Evolutionary conservation across 1,140 invertebrate species (phyloP).

Genomic region (Drosophila lowei): DNA sequence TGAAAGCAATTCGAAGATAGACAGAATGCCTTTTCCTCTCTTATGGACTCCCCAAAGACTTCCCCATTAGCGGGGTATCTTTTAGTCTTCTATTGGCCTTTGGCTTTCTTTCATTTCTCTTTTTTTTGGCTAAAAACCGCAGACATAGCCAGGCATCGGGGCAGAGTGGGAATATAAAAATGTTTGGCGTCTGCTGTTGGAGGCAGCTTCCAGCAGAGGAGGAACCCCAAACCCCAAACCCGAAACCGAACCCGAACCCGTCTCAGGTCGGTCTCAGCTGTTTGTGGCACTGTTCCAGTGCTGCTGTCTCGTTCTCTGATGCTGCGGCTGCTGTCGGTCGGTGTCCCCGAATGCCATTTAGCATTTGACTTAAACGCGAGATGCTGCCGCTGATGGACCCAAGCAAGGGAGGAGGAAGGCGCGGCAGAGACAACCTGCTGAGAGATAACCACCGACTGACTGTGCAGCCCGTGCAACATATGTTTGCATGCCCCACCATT

Average conservation of each 20-base stretch:
- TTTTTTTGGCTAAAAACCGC: slow-evolving; percentile 51
- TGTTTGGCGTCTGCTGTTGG: slow-evolving; percentile 30
- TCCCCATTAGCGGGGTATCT: too few relatives aligned
- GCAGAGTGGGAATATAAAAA: slow-evolving; percentile 17
- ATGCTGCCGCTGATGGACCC: slow-evolving; percentile 30
- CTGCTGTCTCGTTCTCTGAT: slow-evolving; percentile 10
- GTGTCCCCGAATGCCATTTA: slow-evolving; percentile 78
- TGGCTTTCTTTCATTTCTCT: too few relatives aligned
- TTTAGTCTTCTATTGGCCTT: too few relatives aligned
- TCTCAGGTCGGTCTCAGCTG: slow-evolving; percentile 56
- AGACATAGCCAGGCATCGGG: slow-evolving; percentile 46
- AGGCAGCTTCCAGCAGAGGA: slow-evolving; percentile 17
- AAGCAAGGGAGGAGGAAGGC: neutral
- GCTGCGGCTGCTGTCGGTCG: slow-evolving; percentile 46
- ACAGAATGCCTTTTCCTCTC: too few relatives aligned
- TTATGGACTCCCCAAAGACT: too few relatives aligned
- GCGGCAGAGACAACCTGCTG: slow-evolving; percentile 59
- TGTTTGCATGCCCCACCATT: slow-evolving; percentile 41
- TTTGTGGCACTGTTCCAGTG: slow-evolving; percentile 21
- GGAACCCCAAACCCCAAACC: neutral
- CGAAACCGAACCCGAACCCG: slow-evolving; percentile 6
- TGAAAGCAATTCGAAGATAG: too few relatives aligned
- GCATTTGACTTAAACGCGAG: slow-evolving; percentile 70
- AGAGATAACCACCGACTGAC: slow-evolving; percentile 22
- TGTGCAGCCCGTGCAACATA: slow-evolving; percentile 50